Evolutionary conservation across 1,140 invertebrate species (phyloP), one percentile per base, ranked within the genome.

Genomic region (Wiebesia pumilae): DNA sequence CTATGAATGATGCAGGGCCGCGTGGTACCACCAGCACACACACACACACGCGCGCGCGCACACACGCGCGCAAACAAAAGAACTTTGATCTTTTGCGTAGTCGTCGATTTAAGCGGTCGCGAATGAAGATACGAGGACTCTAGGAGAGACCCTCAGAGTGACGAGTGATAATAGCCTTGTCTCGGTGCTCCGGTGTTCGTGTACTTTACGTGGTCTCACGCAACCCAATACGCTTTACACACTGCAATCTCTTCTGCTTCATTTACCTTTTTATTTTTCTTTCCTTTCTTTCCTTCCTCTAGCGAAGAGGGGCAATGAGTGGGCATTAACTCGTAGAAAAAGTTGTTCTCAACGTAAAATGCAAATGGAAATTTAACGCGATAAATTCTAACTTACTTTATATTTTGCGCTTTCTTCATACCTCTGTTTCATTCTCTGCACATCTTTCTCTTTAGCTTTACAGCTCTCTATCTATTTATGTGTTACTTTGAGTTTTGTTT

Each of bases 1-100:
- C 79, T 85, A 91, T 90, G 90, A 91, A 91, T 91, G 91, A 91
- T 91, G 90, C 88, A 90, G 78, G 54, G 82, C 82, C 58, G 27
- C 71, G 80, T 54, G 82, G 86, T 40, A 16, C 71, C 51, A 14
- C 6, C 62, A 30, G 24, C 35, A 4, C 14, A n/a, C n/a, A n/a
- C n/a, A n/a, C n/a, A n/a, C n/a, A n/a, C n/a, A n/a, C n/a, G n/a
- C n/a, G n/a, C n/a, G n/a, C n/a, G n/a, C n/a, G n/a, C n/a, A n/a
- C n/a, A n/a, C n/a, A n/a, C n/a, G n/a, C n/a, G n/a, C n/a, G n/a
- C n/a, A n/a, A n/a, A n/a, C n/a, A n/a, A n/a, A n/a, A n/a, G n/a
- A 27, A 47, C 81, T 84, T 78, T 77, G 73, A 84, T 84, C 71
- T 77, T 84, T 84, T 78, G 83, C n/a, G n/a, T 58, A 62, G 21